Base-by-base conservation (phyloP, 2,797 vertebrate genomes). In the Hozukius guyotensis region DNA sequence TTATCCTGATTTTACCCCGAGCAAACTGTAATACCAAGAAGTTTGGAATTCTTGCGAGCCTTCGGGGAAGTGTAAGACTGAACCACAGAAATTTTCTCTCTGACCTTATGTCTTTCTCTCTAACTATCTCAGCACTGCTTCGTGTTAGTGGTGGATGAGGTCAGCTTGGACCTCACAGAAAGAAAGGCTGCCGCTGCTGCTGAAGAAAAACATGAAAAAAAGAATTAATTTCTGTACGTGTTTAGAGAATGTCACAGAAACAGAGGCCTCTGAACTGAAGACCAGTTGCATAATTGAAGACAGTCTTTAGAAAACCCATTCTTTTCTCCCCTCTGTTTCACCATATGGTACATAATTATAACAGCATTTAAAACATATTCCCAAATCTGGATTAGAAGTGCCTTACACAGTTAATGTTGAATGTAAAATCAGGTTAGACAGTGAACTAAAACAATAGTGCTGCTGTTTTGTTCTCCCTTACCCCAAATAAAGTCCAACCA, bases 91-190 rank as follows among this genome's bases (percentile, higher is more conserved):
- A 22, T 5, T 20, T 8, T 36, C 34, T 64, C 31, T 56, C 22
- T 16, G 27, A 31, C 70, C 46, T 29, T 20, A 8, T 14, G 11
- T 46, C 1, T 56, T 56, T 59, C 16, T 68, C 32, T 73, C 31
- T 46, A 46, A 46, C 42, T 46, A 46, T 52, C 55, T 76, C 22
- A 13, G 49, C 52, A 13, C 27, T 29, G 36, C 65, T 24, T 60
- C 29, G 25, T 20, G 49, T 24, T 27, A 68, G 38, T 60, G 72
- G 80, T 36, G 12, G 34, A 82, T 86, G 84, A 87, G 57, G 65
- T 90, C 80, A 78, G 32, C 4, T 57, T 12, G 14, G 84, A 90
- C 74, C 75, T 72, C 86, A 87, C 89, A 89, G 75, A 72, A 16
- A 27, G 77, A 63, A 31, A 3, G 6, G 22, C 52, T 22, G 52